Percentiles rank a stretch among this genome's conserved stretches.
Evolutionary conservation across 2,113 vertebrate species (phyloP).

Genomic region (Raja brachyura): DNA sequence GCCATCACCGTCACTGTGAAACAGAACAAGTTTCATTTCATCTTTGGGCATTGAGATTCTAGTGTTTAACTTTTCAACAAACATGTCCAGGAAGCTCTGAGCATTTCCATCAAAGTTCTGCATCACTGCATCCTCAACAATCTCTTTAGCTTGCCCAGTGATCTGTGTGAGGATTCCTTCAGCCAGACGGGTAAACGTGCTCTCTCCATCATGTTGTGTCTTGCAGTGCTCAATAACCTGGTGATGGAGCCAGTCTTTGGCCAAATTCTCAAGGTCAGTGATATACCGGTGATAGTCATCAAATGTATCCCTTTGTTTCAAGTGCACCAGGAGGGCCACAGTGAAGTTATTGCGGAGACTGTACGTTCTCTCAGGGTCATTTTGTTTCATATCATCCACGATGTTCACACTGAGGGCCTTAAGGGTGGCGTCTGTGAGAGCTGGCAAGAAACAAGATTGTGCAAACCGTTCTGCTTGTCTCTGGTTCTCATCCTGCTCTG

Average conservation of each 20-base stretch:
- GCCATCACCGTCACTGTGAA: background rate
- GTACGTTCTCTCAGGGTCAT: conserved; percentile 30
- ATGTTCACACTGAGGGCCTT: conserved; percentile 41
- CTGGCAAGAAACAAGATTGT: conserved; percentile 41
- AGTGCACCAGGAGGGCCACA: conserved; percentile 36
- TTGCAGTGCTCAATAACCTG: conserved; percentile 4
- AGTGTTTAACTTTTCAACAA: background rate
- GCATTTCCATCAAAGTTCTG: background rate
- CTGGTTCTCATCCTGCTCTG: no score
- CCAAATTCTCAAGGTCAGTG: conserved; percentile 38
- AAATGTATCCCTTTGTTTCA: conserved; percentile 40
- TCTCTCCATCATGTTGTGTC: no score
- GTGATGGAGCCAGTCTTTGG: conserved; percentile 26
- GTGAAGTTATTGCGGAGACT: conserved; percentile 40
- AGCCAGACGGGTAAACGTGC: no score
- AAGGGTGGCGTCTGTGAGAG: conserved; percentile 37
- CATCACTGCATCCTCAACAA: background rate
- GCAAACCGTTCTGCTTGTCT: conserved; percentile 37
- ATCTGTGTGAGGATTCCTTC: no score
- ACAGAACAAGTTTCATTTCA: background rate
- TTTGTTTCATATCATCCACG: conserved; percentile 40
- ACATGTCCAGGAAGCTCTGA: background rate
- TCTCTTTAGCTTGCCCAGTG: background rate
- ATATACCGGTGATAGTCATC: conserved; percentile 36
- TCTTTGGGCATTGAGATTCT: conserved; percentile 7